Conservation (phyloP, 2,113 vertebrate genomes). For the Gymnorhina tibicen region DNA sequence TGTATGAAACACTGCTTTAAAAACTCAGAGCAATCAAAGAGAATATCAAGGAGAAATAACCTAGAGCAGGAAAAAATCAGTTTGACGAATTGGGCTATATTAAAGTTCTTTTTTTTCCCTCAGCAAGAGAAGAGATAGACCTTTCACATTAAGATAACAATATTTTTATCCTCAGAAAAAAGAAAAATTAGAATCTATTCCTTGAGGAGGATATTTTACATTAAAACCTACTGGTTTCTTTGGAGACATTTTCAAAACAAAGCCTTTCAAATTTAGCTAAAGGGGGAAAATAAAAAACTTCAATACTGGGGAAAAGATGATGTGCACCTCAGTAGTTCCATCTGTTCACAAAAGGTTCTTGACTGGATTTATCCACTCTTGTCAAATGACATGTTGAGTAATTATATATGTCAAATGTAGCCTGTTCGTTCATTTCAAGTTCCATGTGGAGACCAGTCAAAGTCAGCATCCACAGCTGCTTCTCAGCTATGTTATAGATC, state of each 20-base stretch:
- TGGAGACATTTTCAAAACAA: slow-evolving; percentile 41
- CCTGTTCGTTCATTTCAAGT: slow-evolving; percentile 39
- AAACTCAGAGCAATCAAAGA: slow-evolving; percentile 49
- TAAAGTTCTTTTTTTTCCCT: slow-evolving; percentile 8
- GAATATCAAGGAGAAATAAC: slow-evolving; percentile 67
- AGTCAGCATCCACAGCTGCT: background rate
- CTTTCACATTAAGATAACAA: slow-evolving; percentile 51
- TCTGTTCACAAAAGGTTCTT: slow-evolving; percentile 14
- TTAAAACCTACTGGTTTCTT: slow-evolving; percentile 53
- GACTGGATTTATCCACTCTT: background rate
- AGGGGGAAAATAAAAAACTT: slow-evolving; percentile 9
- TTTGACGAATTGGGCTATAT: slow-evolving; percentile 63
- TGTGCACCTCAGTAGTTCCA: background rate
- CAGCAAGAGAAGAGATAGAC: slow-evolving; percentile 50
- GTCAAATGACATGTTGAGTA: slow-evolving; percentile 13
- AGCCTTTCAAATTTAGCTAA: background rate
- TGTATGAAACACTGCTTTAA: slow-evolving; percentile 56
- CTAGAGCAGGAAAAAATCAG: slow-evolving; percentile 52
- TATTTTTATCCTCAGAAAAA: slow-evolving; percentile 67
- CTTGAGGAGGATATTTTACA: slow-evolving; percentile 56
- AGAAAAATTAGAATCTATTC: slow-evolving; percentile 54
- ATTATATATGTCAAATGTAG: slow-evolving; percentile 40
- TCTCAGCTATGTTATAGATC: background rate
- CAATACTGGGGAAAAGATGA: background rate
- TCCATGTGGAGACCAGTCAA: background rate